A percentile compares a stretch with the other conserved stretches of the same genome.
Conservation (phyloP, 2,888 invertebrate species). For the Lasioglossum malachurum region DNA sequence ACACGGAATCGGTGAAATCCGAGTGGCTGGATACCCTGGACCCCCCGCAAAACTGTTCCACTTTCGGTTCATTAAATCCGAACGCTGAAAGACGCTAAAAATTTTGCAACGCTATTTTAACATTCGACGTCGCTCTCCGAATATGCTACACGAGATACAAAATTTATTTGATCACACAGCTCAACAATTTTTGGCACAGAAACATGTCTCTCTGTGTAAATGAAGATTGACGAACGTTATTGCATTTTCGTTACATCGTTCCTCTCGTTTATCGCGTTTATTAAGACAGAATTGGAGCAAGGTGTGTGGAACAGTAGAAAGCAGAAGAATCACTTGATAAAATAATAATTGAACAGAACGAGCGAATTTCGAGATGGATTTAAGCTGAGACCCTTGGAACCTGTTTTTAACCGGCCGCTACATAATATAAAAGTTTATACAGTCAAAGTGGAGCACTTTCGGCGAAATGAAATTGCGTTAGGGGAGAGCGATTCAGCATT, state of each 20-base stretch:
- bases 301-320: background rate
- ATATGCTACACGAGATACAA: no score
- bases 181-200: background rate
- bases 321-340: background rate
- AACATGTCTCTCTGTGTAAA: background rate
- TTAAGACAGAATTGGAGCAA: background rate
- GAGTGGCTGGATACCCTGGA: background rate
- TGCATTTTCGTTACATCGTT: background rate
- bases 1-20: background rate
- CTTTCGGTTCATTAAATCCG: background rate
- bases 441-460: background rate
- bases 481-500: background rate
- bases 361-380: background rate
- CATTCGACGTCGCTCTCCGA: background rate
- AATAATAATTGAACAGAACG: background rate
- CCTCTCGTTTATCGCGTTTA: background rate
- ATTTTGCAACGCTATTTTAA: background rate
- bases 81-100: background rate
- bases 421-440: background rate
- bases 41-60: background rate
- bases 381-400: background rate
- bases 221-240: background rate
- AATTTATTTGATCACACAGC: background rate
- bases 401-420: background rate
- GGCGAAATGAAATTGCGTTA: conserved; percentile 4